Base-by-base conservation (phyloP, 37 sponge, comb jelly and placozoan genomes). In the Oopsacas minuta region DNA sequence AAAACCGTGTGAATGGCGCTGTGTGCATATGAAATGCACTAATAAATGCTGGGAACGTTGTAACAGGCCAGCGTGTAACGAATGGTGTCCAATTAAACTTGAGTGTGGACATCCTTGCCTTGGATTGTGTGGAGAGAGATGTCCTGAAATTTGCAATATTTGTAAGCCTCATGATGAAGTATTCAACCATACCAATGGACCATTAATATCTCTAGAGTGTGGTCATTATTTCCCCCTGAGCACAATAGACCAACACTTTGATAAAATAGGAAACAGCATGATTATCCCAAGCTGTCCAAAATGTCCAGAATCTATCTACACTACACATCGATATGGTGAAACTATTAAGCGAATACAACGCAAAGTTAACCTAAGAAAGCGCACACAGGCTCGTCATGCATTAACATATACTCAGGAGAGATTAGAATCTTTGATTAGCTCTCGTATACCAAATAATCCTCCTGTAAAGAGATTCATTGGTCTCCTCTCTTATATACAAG, bases 111-210 rank as follows among this genome's bases (percentile, higher is more conserved):
- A 94, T 37, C 88, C 52, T 0, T 94, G 95, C 49, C 90, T 94
- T 89, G 95, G 95, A 0, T 87, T 94, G 1, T 94, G 95, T 91
- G 95, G 95, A 36, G 95, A 94, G 81, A 38, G 52, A 34, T 94
- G 95, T 38, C 95, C 95, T 0, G 84, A 39, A 0, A 82, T 85
- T 37, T 94, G 95, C 51, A 82, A 89, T 15, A 42, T 86, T 0
- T 82, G 86, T 12, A n/a, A n/a, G 3, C 20, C 20, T 5, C 5
- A 61, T 7, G 1, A 61, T 12, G 22, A 61, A 25, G 30, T 12
- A n/a, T 61, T 61, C 28, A 61, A 12, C 22, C 17, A 61, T 25
- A 3, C 28, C 75, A 61, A 34, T 20, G 75, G 1, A 3, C 75
- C 75, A 25, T 12, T 10, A 10, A 61, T 61, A 25, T 5, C 20